Evolutionary conservation across 2,113 vertebrate species (phyloP).

Genomic region (Sturnus vulgaris): DNA sequence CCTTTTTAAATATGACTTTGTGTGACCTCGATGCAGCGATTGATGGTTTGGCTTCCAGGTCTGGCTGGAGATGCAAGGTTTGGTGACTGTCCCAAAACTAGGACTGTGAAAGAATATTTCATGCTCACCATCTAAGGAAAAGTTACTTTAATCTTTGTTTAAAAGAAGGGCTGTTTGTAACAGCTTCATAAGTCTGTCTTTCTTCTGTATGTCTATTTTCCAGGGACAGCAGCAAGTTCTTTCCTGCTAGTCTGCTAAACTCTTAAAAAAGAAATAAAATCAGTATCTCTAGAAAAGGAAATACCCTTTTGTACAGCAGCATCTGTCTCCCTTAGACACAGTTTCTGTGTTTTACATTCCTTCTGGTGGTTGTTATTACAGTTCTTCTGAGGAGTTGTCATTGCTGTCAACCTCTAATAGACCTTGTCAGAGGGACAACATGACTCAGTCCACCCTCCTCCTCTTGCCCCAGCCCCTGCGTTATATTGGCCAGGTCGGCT

Average conservation of each 20-base stretch:
- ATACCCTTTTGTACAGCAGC: background rate
- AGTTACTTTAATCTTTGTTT: background rate
- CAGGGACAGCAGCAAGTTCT: background rate
- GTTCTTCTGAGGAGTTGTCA: background rate
- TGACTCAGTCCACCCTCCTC: background rate
- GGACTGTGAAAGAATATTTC: background rate
- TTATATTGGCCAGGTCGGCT: background rate
- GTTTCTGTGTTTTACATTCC: background rate
- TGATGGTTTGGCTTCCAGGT: background rate
- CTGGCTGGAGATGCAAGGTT: background rate
- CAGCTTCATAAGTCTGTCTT: background rate
- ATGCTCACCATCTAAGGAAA: background rate
- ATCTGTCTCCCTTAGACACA: background rate
- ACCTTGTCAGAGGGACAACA: background rate
- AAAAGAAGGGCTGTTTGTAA: background rate
- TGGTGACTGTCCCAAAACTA: background rate
- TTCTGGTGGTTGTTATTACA: background rate
- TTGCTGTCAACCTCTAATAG: background rate
- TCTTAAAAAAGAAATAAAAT: background rate
- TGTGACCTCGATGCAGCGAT: fast-evolving
- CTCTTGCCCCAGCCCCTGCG: background rate
- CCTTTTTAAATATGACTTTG: background rate
- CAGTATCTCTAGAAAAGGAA: background rate
- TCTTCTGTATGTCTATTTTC: background rate
- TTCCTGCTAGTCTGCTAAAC: background rate